phyloP scores from a whole-genome alignment of 2,113 vertebrate genomes.

The Chionis minor region DNA sequence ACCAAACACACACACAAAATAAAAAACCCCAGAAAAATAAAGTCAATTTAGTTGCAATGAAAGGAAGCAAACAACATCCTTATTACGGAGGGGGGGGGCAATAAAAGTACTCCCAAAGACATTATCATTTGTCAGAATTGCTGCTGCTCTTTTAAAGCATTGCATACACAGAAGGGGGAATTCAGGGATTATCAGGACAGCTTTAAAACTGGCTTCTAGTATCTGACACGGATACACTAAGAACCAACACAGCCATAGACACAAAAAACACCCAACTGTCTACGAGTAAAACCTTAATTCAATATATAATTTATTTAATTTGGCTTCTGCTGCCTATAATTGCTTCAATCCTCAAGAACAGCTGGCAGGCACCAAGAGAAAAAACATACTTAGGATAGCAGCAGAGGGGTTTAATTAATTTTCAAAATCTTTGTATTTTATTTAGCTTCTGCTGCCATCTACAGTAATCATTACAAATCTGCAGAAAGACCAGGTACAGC shows the following conservation, averaged over 20 bases:
- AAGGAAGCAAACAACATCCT: background rate
- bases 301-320: slow-evolving; percentile 12
- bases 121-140: background rate
- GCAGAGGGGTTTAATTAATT: background rate
- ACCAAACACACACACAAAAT: too few relatives aligned
- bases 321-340: background rate
- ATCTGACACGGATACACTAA: background rate
- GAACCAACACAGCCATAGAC: background rate
- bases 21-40: background rate
- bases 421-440: slow-evolving; percentile 30
- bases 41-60: background rate
- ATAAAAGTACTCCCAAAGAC: background rate
- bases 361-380: background rate
- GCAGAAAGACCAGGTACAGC: background rate
- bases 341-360: background rate
- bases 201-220: background rate
- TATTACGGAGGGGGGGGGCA: background rate
- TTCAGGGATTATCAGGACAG: background rate
- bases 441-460: slow-evolving; percentile 78
- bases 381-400: background rate
- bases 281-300: background rate
- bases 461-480: slow-evolving; percentile 59
- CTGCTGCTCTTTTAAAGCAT: background rate
- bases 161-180: background rate
- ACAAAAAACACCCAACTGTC: background rate